Percentiles rank a stretch among this genome's conserved stretches.
Evolutionary conservation across 2,888 invertebrate species (phyloP).

Genomic region (Cosmorhoe ocellata): DNA sequence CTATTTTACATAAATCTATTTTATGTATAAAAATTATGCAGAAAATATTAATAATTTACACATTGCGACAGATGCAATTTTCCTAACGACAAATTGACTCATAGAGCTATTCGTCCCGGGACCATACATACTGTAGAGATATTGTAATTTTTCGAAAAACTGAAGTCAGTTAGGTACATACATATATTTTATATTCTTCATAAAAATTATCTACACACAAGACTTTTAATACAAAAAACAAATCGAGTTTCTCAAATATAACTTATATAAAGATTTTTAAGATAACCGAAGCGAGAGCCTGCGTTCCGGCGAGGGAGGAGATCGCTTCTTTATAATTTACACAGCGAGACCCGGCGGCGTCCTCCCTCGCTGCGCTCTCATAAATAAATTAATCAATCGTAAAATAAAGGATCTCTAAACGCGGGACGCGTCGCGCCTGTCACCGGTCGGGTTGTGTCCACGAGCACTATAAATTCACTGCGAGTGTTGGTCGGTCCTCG

Average conservation of each 20-base stretch:
- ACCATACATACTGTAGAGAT: constrained; percentile 19
- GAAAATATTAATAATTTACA: constrained; percentile 60
- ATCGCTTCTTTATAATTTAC: constrained; percentile 38
- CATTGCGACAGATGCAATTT: constrained; percentile 25
- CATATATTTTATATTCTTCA: constrained; percentile 80
- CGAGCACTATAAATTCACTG: constrained; percentile 31
- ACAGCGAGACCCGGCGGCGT: constrained; percentile 36
- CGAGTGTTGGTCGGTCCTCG: constrained; percentile 13
- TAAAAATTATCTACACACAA: constrained; percentile 82
- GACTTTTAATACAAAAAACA: constrained; percentile 76
- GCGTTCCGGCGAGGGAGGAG: constrained; percentile 31
- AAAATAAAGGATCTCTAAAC: constrained; percentile 31
- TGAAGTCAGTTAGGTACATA: constrained; percentile 72
- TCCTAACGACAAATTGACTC: constrained; percentile 25
- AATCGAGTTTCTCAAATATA: constrained; percentile 72
- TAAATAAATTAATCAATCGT: constrained; percentile 52
- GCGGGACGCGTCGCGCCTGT: constrained; percentile 11
- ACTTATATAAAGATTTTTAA: constrained; percentile 58
- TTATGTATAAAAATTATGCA: constrained; percentile 47
- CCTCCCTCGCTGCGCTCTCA: constrained; percentile 30
- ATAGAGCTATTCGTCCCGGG: constrained; percentile 15
- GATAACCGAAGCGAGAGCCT: constrained; percentile 40
- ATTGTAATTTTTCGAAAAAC: constrained; percentile 52
- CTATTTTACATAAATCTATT: constrained; percentile 42
- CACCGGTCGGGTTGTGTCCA: constrained; percentile 24